phyloP scores from a whole-genome alignment of 1,140 invertebrate genomes.

The Acarapis woodi region DNA sequence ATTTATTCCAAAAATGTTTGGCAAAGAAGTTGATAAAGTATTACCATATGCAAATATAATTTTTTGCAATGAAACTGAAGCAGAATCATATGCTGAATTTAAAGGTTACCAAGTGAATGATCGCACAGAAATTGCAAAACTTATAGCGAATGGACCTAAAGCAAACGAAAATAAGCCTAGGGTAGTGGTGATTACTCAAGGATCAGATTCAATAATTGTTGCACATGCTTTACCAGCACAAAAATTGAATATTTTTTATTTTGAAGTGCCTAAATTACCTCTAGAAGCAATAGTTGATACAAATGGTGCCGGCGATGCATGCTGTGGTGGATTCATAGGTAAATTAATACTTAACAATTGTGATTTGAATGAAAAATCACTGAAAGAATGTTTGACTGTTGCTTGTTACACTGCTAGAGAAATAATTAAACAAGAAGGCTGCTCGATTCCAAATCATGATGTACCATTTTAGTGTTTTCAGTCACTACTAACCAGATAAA shows the following conservation, averaged over 20 bases:
- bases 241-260: constrained; percentile 18
- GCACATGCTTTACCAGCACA: constrained; percentile 17
- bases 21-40: constrained; percentile 42
- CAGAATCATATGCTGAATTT: constrained; percentile 12
- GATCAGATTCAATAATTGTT: constrained; percentile 46
- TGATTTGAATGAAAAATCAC: constrained; percentile 39
- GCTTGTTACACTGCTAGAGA: constrained; percentile 56
- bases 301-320: constrained; percentile 95
- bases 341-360: constrained; percentile 28
- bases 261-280: not conserved
- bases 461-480: no score
- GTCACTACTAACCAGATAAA: not conserved
- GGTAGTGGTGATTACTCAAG: constrained; percentile 75
- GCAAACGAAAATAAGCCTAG: constrained; percentile 21
- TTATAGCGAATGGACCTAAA: constrained; percentile 17
- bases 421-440: constrained; percentile 51
- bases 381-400: constrained; percentile 52
- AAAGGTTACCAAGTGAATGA: constrained; percentile 6
- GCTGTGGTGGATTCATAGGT: constrained; percentile 78
- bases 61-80: constrained; percentile 68
- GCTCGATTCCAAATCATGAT: constrained; percentile 1
- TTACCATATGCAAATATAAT: constrained; percentile 81
- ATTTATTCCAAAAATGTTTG: constrained; percentile 70
- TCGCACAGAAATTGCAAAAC: constrained; percentile 43
- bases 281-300: constrained; percentile 47